A percentile compares a stretch with the other conserved stretches of the same genome.
Evolutionary conservation across 53 echinoderm and acorn worm genomes (phyloP).

Genomic region (Zoroaster sp.): DNA sequence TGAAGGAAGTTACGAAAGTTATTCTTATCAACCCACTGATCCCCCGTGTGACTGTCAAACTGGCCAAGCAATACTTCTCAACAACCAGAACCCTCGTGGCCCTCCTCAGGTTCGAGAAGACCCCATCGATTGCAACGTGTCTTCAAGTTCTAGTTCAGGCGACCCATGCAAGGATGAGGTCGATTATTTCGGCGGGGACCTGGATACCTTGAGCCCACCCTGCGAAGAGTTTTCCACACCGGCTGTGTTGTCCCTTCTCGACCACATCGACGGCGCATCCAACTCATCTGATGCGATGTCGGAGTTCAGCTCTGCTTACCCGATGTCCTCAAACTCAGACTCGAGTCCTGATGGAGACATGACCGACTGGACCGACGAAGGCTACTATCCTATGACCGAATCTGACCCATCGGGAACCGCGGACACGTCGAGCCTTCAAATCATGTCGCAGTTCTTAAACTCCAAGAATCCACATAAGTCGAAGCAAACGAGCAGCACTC

Average conservation of each 20-base stretch:
- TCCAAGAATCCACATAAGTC: neutral
- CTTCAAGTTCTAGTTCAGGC: too few relatives aligned
- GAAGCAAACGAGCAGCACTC: neutral
- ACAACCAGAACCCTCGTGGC: neutral
- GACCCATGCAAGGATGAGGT: neutral
- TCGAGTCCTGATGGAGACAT: neutral
- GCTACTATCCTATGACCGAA: neutral
- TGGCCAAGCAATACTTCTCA: neutral
- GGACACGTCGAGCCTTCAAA: neutral
- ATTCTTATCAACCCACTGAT: neutral
- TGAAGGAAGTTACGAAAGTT: neutral
- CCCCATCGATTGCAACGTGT: too few relatives aligned
- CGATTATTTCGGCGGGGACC: neutral
- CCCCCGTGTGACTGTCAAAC: neutral
- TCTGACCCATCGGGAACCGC: neutral
- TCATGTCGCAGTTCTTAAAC: neutral
- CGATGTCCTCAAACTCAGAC: neutral
- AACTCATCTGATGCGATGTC: neutral
- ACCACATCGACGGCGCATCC: neutral
- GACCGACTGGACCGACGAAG: conserved; percentile 1
- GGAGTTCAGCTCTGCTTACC: neutral
- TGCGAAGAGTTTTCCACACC: neutral
- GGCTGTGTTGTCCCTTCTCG: conserved; percentile 1
- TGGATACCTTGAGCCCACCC: neutral
- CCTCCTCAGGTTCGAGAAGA: neutral